A percentile compares a stretch with the other conserved stretches of the same genome.
Evolutionary conservation across 1,140 invertebrate genomes (phyloP).

Genomic region (Drosophila serrata): DNA sequence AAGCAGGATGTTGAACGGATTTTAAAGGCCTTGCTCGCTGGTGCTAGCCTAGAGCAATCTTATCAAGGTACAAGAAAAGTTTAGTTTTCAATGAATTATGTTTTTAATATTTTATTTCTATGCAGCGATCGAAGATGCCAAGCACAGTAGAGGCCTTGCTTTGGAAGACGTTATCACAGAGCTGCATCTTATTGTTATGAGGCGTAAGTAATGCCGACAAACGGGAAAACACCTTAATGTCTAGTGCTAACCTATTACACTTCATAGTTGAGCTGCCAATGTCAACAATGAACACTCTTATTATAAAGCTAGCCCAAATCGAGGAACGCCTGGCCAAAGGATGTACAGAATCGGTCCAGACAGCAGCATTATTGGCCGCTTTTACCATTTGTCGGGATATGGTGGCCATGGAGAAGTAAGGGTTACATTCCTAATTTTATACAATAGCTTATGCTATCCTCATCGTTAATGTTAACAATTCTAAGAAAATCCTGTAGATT

Average conservation of each 20-base stretch:
- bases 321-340: conserved; percentile 39
- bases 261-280: conserved; percentile 34
- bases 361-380: conserved; percentile 28
- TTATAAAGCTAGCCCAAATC: conserved; percentile 33
- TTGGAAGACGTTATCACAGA: conserved; percentile 38
- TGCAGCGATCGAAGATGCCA: conserved; percentile 28
- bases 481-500: neutral
- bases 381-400: conserved; percentile 35
- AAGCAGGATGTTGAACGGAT: conserved; percentile 96
- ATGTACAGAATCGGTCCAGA: conserved; percentile 36
- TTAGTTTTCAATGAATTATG: neutral
- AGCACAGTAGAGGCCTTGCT: conserved; percentile 25
- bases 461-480: neutral
- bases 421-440: neutral
- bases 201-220: conserved; percentile 14
- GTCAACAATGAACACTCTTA: conserved; percentile 27
- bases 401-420: conserved; percentile 43
- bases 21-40: conserved; percentile 95
- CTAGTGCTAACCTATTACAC: neutral
- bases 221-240: neutral
- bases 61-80: conserved; percentile 90
- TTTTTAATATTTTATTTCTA: neutral
- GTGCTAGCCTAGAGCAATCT: conserved; percentile 91
- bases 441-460: neutral
- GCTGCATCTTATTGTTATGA: conserved; percentile 33